Percentiles rank a stretch among this genome's conserved stretches.
phyloP scores from a whole-genome alignment of 2,113 vertebrate genomes.

The Austrofundulus limnaeus region DNA sequence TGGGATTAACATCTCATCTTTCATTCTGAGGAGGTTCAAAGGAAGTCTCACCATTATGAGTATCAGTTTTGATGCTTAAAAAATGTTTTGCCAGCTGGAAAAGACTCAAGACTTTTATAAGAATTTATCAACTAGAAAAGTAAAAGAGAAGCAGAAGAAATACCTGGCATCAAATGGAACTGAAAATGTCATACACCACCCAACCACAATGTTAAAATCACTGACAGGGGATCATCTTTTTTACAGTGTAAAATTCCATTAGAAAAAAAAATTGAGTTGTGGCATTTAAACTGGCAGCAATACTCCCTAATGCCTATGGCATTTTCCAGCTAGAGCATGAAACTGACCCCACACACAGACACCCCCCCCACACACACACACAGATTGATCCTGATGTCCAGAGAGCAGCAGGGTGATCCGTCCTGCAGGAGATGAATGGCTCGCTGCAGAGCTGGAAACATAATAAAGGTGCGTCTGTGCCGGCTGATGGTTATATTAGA shows the following conservation, averaged over 20 bases:
- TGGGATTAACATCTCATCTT: slow-evolving; percentile 65
- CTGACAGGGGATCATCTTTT: slow-evolving; percentile 17
- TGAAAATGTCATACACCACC: background rate
- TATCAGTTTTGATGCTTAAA: slow-evolving; percentile 29
- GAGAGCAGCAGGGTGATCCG: too few species aligned
- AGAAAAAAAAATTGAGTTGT: background rate
- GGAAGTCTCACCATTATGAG: slow-evolving; percentile 38
- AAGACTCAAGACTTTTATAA: slow-evolving; percentile 9
- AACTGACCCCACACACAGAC: too few species aligned
- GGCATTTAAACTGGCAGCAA: too few species aligned
- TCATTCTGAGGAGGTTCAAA: slow-evolving; percentile 59
- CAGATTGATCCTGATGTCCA: too few species aligned
- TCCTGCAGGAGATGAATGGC: too few species aligned
- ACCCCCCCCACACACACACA: too few species aligned
- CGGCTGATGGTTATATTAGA: too few species aligned
- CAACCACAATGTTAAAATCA: background rate
- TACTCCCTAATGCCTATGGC: too few species aligned
- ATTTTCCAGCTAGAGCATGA: too few species aligned
- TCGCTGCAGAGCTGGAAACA: too few species aligned
- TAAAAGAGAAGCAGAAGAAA: background rate
- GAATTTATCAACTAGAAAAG: background rate
- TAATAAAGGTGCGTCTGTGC: too few species aligned
- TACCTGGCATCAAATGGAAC: background rate
- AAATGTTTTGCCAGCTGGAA: slow-evolving; percentile 33
- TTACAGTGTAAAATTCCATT: slow-evolving; percentile 3